Conservation (phyloP, 1,140 invertebrate genomes). For the Achatina immaculata region DNA sequence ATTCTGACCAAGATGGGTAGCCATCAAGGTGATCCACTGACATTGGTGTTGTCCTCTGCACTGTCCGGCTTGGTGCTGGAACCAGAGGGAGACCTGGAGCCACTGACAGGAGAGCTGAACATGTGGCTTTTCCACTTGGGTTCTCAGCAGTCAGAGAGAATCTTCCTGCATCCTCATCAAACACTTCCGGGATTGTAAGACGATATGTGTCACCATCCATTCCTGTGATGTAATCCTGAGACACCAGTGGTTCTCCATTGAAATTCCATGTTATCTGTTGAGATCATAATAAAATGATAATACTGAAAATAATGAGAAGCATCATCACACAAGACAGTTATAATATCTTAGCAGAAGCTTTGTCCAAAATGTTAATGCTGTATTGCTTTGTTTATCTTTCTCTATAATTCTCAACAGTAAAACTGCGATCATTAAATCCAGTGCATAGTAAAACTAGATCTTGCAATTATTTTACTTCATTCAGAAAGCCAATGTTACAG, state of each 20-base stretch:
- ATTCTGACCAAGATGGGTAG: constrained; percentile 36
- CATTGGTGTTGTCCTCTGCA: neutral
- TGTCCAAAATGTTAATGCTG: no score
- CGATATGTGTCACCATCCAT: constrained; percentile 79
- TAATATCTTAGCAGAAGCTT: no score
- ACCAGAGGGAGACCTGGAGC: constrained; percentile 61
- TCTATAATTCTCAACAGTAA: no score
- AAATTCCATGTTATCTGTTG: constrained; percentile 80
- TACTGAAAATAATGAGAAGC: no score
- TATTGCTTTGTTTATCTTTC: no score
- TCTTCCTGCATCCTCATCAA: constrained; percentile 69
- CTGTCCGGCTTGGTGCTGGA: constrained; percentile 23
- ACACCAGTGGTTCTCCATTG: constrained; percentile 79
- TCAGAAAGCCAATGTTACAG: no score
- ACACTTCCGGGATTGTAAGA: constrained; percentile 73
- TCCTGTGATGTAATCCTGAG: constrained; percentile 80
- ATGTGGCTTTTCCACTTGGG: constrained; percentile 72
- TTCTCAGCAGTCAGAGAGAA: constrained; percentile 72
- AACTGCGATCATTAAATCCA: no score
- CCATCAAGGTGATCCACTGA: constrained; percentile 4
- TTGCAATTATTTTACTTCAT: no score
- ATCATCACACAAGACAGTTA: no score
- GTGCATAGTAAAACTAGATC: no score
- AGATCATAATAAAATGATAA: no score
- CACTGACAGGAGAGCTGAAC: constrained; percentile 68